Evolutionary conservation across 2,888 invertebrate species (phyloP).

Genomic region (Bugula neritina): DNA sequence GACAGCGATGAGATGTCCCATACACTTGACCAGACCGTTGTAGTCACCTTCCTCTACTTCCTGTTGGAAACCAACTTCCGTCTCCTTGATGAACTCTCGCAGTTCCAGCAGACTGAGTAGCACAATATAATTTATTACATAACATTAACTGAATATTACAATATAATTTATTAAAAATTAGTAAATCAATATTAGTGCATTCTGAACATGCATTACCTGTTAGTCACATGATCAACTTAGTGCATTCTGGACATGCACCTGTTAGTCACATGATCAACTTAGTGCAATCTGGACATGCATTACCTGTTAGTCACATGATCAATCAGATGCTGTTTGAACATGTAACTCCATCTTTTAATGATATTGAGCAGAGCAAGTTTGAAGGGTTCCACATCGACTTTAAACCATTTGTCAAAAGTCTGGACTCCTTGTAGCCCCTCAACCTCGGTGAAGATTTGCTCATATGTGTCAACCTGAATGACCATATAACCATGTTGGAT

Average conservation of each 20-base stretch:
- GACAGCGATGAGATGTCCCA: constrained; percentile 86
- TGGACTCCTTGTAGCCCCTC: constrained; percentile 75
- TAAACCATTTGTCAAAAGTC: constrained; percentile 84
- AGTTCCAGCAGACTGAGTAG: constrained; percentile 71
- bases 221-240: constrained; percentile 78
- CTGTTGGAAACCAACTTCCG: constrained; percentile 77
- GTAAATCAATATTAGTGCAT: too few relatives aligned
- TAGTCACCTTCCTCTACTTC: constrained; percentile 84
- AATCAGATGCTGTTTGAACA: constrained; percentile 91
- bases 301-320: constrained; percentile 74
- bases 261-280: constrained; percentile 51
- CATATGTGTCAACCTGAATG: constrained; percentile 78
- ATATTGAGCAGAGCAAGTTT: constrained; percentile 82
- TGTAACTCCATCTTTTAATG: constrained; percentile 87
- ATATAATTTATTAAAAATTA: too few relatives aligned
- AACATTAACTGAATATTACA: too few relatives aligned
- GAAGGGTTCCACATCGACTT: constrained; percentile 84
- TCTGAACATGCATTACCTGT: too few relatives aligned
- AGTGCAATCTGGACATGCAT: constrained; percentile 89
- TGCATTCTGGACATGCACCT: constrained; percentile 95
- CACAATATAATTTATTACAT: too few relatives aligned
- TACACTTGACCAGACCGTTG: constrained; percentile 78
- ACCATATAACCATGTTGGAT: too few relatives aligned
- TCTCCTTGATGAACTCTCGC: constrained; percentile 77
- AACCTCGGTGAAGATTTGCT: constrained; percentile 78